Evolutionary conservation across 1,140 invertebrate species (phyloP), one percentile per base, ranked within the genome.

Genomic region (Pseudomyrmex concolor): DNA sequence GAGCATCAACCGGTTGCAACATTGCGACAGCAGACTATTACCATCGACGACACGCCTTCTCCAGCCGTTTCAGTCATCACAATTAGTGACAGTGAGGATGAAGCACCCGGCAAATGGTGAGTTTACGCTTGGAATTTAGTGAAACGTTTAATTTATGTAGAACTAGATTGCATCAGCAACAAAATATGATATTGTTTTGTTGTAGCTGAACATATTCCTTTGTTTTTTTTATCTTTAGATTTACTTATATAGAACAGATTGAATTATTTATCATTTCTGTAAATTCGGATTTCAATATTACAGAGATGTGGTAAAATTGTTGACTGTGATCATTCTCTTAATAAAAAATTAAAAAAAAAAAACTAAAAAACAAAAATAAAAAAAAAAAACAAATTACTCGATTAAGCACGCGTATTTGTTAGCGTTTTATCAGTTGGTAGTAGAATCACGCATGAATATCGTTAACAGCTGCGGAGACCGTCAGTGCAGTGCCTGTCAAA

Each of bases 61-160:
- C 98, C 98, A 4, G 97, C 97, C 62, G 97, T 98, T n/a, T 99
- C 98, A 66, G 98, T 99, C 81, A 99, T 99, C 87, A 99, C 98
- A 19, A 99, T 99, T 89, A 99, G 98, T 51, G 98, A 99, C 91
- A 98, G 98, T 90, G 98, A 99, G 91, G 98, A 99, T 92, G 98
- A 99, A 92, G 94, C 95, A 17, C 94, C 95, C 62, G 92, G 90
- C 22, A 94, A 94, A 91, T 93, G 94, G 94, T 94, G 50, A 91
- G 92, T 86, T 22, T 59, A 50, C 54, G 7, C 48, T 25, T 34
- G 66, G 10, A 51, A 22, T 25, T 13, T 62, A 62, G 22, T 48
- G 45, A 34, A 7, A 34, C 5, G 34, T 34, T 34, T 1, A 34
- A 34, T 34, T 34, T 34, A 34, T 34, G 34, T 34, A 34, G 34